Conservation (phyloP, 2,113 vertebrate genomes). For the Astatotilapia flaviijosephi region DNA sequence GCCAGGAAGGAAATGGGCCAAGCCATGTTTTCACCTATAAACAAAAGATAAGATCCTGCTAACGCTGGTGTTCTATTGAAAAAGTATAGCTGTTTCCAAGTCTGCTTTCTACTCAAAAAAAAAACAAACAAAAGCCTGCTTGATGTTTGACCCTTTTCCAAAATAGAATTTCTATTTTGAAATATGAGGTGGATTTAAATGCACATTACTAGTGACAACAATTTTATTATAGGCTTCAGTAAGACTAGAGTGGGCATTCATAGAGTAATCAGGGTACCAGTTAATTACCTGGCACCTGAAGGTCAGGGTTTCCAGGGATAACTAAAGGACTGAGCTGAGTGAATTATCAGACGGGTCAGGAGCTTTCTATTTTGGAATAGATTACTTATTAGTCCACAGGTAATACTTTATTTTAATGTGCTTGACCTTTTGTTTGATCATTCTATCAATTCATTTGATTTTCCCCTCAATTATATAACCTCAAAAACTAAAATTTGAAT, state of each 20-base stretch:
- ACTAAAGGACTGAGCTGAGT: neutral
- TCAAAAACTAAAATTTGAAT: neutral
- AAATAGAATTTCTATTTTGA: neutral
- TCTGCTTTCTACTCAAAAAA: neutral
- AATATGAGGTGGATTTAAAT: neutral
- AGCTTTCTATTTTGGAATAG: neutral
- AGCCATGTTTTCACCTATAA: neutral
- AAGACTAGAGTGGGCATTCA: neutral
- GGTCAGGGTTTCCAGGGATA: neutral
- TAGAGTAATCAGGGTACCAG: constrained; percentile 6
- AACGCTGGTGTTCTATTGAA: neutral
- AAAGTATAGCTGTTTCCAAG: neutral
- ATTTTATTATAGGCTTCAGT: neutral
- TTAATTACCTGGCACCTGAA: neutral
- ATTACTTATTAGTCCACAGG: neutral
- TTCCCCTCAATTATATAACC: neutral
- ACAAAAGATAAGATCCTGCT: neutral
- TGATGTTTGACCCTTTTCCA: neutral
- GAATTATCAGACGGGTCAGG: constrained; percentile 3
- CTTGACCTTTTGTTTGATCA: neutral
- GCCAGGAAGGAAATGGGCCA: neutral
- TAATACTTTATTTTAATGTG: neutral
- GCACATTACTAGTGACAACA: neutral
- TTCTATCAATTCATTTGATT: neutral
- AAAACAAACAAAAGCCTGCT: neutral